These are phyloP conservation scores for Drosophila kanekoi DNA, from an alignment of 2,888 invertebrate species.

Conservation along the genomic window DNA sequence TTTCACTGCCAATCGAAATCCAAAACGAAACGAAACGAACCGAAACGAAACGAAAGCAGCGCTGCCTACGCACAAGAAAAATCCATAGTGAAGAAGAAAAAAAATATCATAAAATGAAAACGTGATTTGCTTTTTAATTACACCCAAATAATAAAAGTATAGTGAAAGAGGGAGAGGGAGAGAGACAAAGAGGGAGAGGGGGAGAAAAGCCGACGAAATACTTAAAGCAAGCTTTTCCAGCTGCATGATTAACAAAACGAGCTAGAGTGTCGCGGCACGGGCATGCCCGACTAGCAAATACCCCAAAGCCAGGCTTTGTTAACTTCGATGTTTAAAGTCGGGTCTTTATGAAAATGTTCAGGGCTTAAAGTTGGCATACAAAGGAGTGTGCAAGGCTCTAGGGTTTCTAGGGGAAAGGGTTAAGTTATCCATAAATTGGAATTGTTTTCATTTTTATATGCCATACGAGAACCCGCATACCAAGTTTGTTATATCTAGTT, in stretches of 20 bases:
- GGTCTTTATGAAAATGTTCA: too few relatives aligned
- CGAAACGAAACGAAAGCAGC: constrained; percentile 57
- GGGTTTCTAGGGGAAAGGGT: too few relatives aligned
- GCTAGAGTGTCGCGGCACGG: background rate
- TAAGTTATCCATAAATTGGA: too few relatives aligned
- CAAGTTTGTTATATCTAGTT: too few relatives aligned
- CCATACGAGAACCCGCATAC: too few relatives aligned
- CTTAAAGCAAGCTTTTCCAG: constrained; percentile 46
- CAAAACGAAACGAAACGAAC: constrained; percentile 20
- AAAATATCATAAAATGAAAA: constrained; percentile 53
- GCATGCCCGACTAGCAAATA: background rate
- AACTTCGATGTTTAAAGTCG: too few relatives aligned
- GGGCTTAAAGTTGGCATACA: too few relatives aligned
- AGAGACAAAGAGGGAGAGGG: background rate
- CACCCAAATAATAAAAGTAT: constrained; percentile 29
- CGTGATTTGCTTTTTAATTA: constrained; percentile 78
- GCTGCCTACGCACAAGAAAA: constrained; percentile 63
- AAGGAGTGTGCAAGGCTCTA: too few relatives aligned
- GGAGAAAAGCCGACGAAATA: constrained; percentile 15
- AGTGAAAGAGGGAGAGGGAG: background rate
- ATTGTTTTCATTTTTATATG: too few relatives aligned
- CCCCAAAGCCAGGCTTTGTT: background rate
- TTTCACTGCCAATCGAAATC: constrained; percentile 57
- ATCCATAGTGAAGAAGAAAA: constrained; percentile 12
- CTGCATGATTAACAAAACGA: constrained; percentile 18